These are phyloP conservation scores for Augochlorella aurata DNA, from an alignment of 2,888 invertebrate species.

Conservation along the genomic window DNA sequence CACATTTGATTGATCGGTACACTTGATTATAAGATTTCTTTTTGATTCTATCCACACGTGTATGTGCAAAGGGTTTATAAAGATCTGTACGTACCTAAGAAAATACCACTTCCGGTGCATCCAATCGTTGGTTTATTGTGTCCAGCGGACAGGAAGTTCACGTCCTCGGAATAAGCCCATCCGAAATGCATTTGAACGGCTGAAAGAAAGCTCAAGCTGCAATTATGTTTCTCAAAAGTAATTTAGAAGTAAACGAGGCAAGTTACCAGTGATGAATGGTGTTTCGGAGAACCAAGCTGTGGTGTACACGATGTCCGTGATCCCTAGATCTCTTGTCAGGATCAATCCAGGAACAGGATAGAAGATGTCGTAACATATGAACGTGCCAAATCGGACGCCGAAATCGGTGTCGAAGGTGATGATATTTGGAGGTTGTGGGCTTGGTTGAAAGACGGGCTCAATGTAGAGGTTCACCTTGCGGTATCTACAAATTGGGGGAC, in stretches of 20 bases:
- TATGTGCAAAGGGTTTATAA: too few species aligned
- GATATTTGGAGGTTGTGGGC: conserved; percentile 68
- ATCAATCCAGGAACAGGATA: conserved; percentile 82
- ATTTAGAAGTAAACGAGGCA: background rate
- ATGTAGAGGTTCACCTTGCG: conserved; percentile 82
- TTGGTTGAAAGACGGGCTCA: conserved; percentile 79
- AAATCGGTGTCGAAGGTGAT: conserved; percentile 83
- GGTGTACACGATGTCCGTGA: conserved; percentile 83
- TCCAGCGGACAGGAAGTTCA: conserved; percentile 83
- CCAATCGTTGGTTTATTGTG: conserved; percentile 79
- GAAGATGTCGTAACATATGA: conserved; percentile 84
- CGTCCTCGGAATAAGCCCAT: conserved; percentile 82
- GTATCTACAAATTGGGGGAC: conserved; percentile 76
- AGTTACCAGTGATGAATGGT: conserved; percentile 82
- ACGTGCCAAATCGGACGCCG: conserved; percentile 83
- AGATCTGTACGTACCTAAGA: conserved; percentile 67
- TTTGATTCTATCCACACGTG: too few species aligned
- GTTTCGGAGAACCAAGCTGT: conserved; percentile 84
- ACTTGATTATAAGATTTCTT: too few species aligned
- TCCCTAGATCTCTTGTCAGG: conserved; percentile 76
- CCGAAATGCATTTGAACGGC: conserved; percentile 81
- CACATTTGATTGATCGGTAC: too few species aligned
- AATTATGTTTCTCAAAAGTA: background rate
- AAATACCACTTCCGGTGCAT: conserved; percentile 83
- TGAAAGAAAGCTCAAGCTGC: conserved; percentile 36